Evolutionary conservation across 2,888 invertebrate species (phyloP), one percentile per base, ranked within the genome.

Genomic region (Lasioglossum morio): DNA sequence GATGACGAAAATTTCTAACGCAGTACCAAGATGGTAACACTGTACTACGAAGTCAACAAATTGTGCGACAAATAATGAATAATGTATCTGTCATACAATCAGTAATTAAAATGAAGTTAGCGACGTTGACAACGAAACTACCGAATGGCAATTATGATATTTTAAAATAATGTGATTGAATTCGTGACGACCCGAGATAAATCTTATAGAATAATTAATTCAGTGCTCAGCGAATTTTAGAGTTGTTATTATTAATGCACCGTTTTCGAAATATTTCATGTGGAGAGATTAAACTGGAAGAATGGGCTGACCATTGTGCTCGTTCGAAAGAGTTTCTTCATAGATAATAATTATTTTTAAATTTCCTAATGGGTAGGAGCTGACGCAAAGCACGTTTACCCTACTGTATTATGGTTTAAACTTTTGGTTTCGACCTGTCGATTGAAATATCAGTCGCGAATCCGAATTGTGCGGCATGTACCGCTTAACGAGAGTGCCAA

Each of bases 401-500:
- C n/a, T n/a, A 57, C 34, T 34, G 4, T 23, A 8, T 30, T 30
- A 23, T 4, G 1, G 8, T 37, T 69, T 23, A 23, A 23, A 69
- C 37, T 37, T 69, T 69, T 4, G 23, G 12, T 37, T 70, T 40
- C n/a, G 70, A 70, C 14, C 70, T 14, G 23, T 14, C 40, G 40
- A 84, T 87, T 84, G 81, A 89, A 79, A 84, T 82, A 87, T 85
- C 81, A 70, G 14, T 53, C 70, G 72, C 72, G 30, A 60, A 74
- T 86, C 70, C 74, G 78, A 85, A 82, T 88, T 81, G 83, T 81
- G 43, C 34, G 69, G 66, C 82, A 81, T 73, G 74, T 34, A 77
- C 72, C 46, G 53, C 77, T 84, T 72, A 79, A 87, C 80, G 83
- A 82, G 40, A 69, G 69, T 82, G 79, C 86, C 85, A 83, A 87